phyloP scores from a whole-genome alignment of 2,888 invertebrate genomes.

The Hyppa rectilinea region DNA sequence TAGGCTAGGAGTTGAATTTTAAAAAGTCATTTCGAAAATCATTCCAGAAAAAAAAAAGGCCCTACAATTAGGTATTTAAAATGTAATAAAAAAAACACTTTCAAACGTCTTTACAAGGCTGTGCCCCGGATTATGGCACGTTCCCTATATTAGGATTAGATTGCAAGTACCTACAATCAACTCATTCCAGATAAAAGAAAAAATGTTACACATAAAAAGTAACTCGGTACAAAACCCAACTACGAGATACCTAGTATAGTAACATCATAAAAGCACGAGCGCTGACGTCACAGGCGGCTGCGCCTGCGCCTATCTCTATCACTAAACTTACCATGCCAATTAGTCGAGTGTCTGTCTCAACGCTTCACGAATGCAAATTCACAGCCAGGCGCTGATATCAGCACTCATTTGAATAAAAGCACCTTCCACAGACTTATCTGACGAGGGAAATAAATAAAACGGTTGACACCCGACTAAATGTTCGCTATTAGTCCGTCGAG shows the following conservation, averaged over 20 bases:
- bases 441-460: slow-evolving; percentile 38
- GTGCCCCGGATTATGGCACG: neutral
- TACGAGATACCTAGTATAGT: neutral
- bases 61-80: too few relatives aligned
- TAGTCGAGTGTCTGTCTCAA: slow-evolving; percentile 64
- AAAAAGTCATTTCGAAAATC: too few relatives aligned
- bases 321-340: slow-evolving; percentile 58
- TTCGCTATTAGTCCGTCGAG: neutral
- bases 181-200: neutral
- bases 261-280: slow-evolving; percentile 16
- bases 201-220: neutral
- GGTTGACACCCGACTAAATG: slow-evolving; percentile 9
- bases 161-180: neutral
- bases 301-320: slow-evolving; percentile 55
- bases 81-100: neutral
- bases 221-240: neutral
- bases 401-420: slow-evolving; percentile 65
- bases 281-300: slow-evolving; percentile 43
- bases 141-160: neutral
- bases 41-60: too few relatives aligned
- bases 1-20: too few relatives aligned
- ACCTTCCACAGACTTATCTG: slow-evolving; percentile 24
- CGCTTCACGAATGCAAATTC: slow-evolving; percentile 65
- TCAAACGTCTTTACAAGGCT: neutral
- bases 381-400: slow-evolving; percentile 42